Percentiles rank a stretch among this genome's conserved stretches.
Evolutionary conservation across 1,140 invertebrate species (phyloP).

Genomic region (Dolichoris vasculosae): DNA sequence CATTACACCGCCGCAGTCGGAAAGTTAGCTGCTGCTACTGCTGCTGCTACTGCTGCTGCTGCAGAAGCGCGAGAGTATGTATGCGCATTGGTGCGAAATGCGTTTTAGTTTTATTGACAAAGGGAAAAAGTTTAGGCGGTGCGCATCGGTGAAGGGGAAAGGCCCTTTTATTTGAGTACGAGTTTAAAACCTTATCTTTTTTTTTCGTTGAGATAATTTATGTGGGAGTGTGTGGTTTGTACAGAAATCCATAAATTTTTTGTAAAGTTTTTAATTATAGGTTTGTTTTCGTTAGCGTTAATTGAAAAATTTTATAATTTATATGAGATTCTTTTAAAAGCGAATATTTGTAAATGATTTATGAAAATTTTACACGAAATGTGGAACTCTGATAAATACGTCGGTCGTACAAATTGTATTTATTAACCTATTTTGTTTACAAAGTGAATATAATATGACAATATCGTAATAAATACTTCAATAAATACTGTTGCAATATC

Average conservation of each 20-base stretch:
- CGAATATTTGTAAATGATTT: not conserved
- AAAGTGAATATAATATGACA: not conserved
- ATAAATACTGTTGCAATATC: not conserved
- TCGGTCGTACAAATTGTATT: not conserved
- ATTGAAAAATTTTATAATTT: slow-evolving; percentile 49
- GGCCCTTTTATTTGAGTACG: slow-evolving; percentile 42
- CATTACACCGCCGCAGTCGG: not conserved
- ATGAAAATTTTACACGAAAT: not conserved
- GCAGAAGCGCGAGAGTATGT: not conserved
- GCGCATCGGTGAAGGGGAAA: not conserved
- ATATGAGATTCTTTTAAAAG: slow-evolving; percentile 13
- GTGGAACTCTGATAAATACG: not conserved
- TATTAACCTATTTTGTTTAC: not conserved
- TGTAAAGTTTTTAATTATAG: slow-evolving; percentile 44
- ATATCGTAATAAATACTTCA: not conserved
- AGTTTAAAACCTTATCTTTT: slow-evolving; percentile 39
- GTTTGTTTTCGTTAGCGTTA: slow-evolving; percentile 28
- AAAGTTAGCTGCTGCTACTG: slow-evolving; percentile 45
- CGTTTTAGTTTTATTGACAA: slow-evolving; percentile 52
- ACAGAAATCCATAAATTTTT: slow-evolving; percentile 51
- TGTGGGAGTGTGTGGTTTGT: slow-evolving; percentile 36
- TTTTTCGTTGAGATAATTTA: slow-evolving; percentile 35
- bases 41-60: no score
- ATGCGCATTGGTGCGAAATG: slow-evolving; percentile 26
- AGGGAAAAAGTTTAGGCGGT: slow-evolving; percentile 47